Evolutionary conservation across 2,113 vertebrate genomes (phyloP).

Genomic region (Turnix velox): DNA sequence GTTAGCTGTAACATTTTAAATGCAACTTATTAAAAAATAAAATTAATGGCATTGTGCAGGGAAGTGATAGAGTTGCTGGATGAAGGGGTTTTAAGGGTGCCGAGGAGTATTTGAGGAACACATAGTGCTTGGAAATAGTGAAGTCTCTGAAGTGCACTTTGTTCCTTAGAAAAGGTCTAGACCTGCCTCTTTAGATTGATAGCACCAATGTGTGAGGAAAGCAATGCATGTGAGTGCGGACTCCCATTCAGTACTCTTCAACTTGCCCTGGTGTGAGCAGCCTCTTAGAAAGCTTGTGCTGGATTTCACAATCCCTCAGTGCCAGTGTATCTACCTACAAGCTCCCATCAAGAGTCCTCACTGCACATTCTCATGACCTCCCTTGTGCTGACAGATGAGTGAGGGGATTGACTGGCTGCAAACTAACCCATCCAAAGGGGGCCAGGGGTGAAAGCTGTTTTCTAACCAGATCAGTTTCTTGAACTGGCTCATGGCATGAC

Average conservation of each 20-base stretch:
- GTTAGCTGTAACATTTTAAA: neutral
- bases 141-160: neutral
- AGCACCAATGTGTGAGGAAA: rapidly evolving
- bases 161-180: neutral
- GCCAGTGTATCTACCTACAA: neutral
- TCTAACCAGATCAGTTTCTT: neutral
- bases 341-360: neutral
- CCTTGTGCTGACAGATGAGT: neutral
- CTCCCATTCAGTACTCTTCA: neutral
- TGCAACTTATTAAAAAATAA: neutral
- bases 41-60: neutral
- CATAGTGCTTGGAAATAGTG: rapidly evolving
- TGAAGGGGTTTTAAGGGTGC: neutral
- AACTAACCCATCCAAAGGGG: neutral
- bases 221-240: neutral
- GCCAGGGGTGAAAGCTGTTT: neutral
- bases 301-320: neutral
- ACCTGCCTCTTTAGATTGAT: neutral
- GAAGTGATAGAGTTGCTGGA: neutral
- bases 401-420: neutral
- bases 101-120: neutral
- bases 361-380: neutral
- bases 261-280: neutral
- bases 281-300: neutral
- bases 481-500: neutral